Conservation (phyloP, 1,140 invertebrate genomes). For the Himalopsyche phryganea region DNA sequence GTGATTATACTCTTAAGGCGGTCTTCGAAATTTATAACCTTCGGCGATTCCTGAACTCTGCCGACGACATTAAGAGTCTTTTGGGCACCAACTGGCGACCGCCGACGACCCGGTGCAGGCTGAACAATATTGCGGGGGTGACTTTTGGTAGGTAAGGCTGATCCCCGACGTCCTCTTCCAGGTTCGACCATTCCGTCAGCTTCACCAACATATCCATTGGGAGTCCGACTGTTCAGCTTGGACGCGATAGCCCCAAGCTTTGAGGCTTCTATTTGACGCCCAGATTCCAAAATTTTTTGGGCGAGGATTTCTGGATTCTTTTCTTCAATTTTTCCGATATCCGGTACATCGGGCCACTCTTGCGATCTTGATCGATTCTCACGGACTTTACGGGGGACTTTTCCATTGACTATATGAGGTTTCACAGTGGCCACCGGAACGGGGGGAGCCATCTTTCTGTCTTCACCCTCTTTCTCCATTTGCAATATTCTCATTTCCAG, state of each 20-base stretch:
- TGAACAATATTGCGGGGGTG: conserved; percentile 39
- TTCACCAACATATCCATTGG: conserved; percentile 47
- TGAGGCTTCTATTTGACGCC: conserved; percentile 79
- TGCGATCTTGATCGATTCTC: conserved; percentile 76
- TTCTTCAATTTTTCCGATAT: conserved; percentile 85
- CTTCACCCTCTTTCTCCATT: conserved; percentile 68
- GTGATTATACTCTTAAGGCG: conserved; percentile 90
- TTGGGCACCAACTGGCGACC: conserved; percentile 46
- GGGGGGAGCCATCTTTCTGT: conserved; percentile 56
- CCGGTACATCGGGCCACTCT: conserved; percentile 87
- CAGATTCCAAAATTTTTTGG: conserved; percentile 84
- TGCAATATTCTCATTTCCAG: conserved; percentile 71
- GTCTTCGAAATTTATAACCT: conserved; percentile 85
- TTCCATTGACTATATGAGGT: conserved; percentile 45
- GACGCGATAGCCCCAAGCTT: conserved; percentile 50
- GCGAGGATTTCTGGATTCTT: conserved; percentile 86
- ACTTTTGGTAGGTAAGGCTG: conserved; percentile 9
- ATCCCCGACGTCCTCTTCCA: conserved; percentile 29
- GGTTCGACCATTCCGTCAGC: conserved; percentile 41
- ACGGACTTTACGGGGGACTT: conserved; percentile 61
- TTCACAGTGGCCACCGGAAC: conserved; percentile 50
- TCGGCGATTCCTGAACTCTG: conserved; percentile 70
- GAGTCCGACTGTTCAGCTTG: conserved; percentile 41
- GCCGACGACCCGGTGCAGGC: conserved; percentile 36
- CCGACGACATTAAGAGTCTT: conserved; percentile 47